These are phyloP conservation scores for Megalurothrips usitatus DNA, from an alignment of 2,888 invertebrate species.

Conservation along the genomic window DNA sequence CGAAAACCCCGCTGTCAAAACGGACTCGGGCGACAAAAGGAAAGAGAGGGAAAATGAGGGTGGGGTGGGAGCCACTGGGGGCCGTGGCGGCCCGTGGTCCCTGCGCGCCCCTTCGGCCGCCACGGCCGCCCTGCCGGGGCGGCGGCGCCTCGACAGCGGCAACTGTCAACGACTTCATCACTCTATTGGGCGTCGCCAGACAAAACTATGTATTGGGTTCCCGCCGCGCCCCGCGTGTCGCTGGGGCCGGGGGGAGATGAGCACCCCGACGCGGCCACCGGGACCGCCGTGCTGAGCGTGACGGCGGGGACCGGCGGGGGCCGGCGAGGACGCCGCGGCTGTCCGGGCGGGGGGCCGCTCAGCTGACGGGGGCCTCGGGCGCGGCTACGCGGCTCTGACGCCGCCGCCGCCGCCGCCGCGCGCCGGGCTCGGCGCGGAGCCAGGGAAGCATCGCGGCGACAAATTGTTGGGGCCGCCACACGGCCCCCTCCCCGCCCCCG, in stretches of 20 bases:
- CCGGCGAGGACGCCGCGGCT: too few relatives aligned
- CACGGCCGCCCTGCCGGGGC: neutral
- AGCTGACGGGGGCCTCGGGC: too few relatives aligned
- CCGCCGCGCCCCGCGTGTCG: neutral
- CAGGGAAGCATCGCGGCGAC: slow-evolving; percentile 1
- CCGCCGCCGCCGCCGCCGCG: neutral
- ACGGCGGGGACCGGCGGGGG: too few relatives aligned
- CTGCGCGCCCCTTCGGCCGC: too few relatives aligned
- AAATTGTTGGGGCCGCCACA: neutral
- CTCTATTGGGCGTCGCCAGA: neutral
- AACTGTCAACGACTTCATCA: neutral
- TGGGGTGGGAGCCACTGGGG: neutral
- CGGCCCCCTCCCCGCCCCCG: neutral
- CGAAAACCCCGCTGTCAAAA: too few relatives aligned
- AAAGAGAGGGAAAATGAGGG: neutral
- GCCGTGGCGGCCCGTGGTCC: too few relatives aligned
- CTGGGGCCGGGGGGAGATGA: neutral
- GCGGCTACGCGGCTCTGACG: neutral
- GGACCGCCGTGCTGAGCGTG: too few relatives aligned
- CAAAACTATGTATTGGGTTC: slow-evolving; percentile 6
- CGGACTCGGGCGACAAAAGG: neutral
- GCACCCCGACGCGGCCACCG: neutral
- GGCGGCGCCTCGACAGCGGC: neutral
- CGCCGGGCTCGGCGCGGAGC: neutral
- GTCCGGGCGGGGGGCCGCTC: too few relatives aligned